Evolutionary conservation across 2,113 vertebrate species (phyloP), one percentile per base, ranked within the genome.

Genomic region (Pitta sordida): DNA sequence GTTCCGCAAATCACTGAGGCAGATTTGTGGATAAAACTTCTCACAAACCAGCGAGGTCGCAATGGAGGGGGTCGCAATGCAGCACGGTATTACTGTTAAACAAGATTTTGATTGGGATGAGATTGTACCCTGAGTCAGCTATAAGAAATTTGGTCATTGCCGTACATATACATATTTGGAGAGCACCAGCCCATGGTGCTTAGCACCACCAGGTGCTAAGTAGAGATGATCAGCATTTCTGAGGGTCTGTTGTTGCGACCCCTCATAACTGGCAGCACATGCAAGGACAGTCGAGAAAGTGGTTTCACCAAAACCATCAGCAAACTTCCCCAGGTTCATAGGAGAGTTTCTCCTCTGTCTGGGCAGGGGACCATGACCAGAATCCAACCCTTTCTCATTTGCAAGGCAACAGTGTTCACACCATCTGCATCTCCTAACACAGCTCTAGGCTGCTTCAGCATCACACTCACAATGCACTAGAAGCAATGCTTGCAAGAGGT

Each of bases 231-330:
- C 10, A 23, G 46, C 2, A 0, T 22, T 44, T 19, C 13, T 24
- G 9, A 80, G 19, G 30, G 49, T 3, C 27, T 63, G 17, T 5
- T 37, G 46, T 60, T 71, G 52, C 8, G 60, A 30, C 7, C 6
- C 15, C 39, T 59, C 8, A 1, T 23, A 68, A 67, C 7, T 13
- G 39, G 30, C 39, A 83, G 51, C 20, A 91, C 59, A 74, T 7
- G 5, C 36, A 68, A 56, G 34, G 24, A 65, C 22, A 69, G 51
- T 4, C 0, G 0, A 70, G 21, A 68, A 6, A 16, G 4, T 41
- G 14, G 20, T 58, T 29, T 19, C 32, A 67, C 13, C 4, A 1
- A 68, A 73, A 76, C 10, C 30, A 44, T 12, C 22, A 59, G 19
- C 23, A 53, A 86, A 70, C 7, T 7, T 78, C 22, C 12, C 19